Evolutionary conservation across 2,797 vertebrate genomes (phyloP).

Genomic region (Sebastes elongatus): DNA sequence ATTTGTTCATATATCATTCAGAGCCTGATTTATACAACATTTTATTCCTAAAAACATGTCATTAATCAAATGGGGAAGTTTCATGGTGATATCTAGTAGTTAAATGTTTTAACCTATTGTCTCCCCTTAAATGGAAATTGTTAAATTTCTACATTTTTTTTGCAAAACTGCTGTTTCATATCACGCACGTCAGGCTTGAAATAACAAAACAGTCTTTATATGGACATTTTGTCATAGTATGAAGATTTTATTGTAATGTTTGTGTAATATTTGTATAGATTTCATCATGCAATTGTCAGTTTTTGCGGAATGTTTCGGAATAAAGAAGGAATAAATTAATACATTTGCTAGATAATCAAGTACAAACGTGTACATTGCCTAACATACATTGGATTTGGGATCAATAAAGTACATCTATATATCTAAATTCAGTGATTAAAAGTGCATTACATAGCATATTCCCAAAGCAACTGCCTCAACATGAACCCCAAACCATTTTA

Average conservation of each 20-base stretch:
- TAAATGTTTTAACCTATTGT: no score
- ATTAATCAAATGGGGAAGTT: no score
- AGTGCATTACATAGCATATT: neutral
- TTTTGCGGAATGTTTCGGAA: no score
- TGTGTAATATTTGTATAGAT: no score
- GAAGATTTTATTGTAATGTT: neutral
- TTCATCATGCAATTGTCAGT: no score
- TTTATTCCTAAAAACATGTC: no score
- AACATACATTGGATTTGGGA: no score
- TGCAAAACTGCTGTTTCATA: neutral
- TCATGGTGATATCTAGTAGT: no score
- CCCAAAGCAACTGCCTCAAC: no score
- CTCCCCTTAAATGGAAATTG: neutral
- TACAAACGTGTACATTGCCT: no score
- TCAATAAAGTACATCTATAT: neutral
- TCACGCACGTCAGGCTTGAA: neutral
- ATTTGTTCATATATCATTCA: no score
- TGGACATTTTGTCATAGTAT: neutral
- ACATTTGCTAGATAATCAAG: neutral
- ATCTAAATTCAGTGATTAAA: neutral
- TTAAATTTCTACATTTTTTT: neutral
- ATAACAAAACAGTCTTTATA: neutral
- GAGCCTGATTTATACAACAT: no score
- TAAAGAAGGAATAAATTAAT: neutral
- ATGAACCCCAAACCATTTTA: neutral